A percentile compares a stretch with the other conserved stretches of the same genome.
Conservation (phyloP, 2,888 invertebrate species). For the Lasioglossum zephyrum region DNA sequence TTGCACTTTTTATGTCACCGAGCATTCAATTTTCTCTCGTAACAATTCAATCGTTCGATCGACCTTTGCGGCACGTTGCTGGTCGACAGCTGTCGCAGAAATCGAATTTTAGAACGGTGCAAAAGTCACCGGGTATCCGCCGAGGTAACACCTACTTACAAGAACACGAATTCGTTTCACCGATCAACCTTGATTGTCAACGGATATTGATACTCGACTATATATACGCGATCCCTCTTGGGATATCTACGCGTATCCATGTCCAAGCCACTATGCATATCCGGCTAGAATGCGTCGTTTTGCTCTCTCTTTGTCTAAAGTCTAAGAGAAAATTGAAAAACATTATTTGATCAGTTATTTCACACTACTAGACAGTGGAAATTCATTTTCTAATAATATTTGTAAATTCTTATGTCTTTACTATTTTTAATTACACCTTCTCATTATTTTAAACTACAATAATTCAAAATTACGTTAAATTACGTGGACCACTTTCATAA, state of each 20-base stretch:
- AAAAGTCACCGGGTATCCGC: not conserved
- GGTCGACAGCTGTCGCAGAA: not conserved
- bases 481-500: too few relatives aligned
- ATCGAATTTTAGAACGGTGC: not conserved
- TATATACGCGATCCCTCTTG: not conserved
- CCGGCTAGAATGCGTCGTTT: not conserved
- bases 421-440: too few relatives aligned
- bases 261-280: not conserved
- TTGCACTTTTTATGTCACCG: slow-evolving; percentile 42
- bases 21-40: slow-evolving; percentile 45
- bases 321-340: too few relatives aligned
- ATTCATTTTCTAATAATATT: too few relatives aligned
- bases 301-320: not conserved
- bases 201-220: not conserved
- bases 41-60: slow-evolving; percentile 2
- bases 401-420: too few relatives aligned
- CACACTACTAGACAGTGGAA: too few relatives aligned
- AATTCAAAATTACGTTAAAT: too few relatives aligned
- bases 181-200: not conserved
- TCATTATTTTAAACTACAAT: too few relatives aligned
- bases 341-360: too few relatives aligned
- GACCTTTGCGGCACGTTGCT: slow-evolving; percentile 24
- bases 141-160: not conserved
- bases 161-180: not conserved
- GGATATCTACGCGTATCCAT: not conserved